Base-by-base conservation (phyloP, 2,888 invertebrate species). In the Lithodes maja region DNA sequence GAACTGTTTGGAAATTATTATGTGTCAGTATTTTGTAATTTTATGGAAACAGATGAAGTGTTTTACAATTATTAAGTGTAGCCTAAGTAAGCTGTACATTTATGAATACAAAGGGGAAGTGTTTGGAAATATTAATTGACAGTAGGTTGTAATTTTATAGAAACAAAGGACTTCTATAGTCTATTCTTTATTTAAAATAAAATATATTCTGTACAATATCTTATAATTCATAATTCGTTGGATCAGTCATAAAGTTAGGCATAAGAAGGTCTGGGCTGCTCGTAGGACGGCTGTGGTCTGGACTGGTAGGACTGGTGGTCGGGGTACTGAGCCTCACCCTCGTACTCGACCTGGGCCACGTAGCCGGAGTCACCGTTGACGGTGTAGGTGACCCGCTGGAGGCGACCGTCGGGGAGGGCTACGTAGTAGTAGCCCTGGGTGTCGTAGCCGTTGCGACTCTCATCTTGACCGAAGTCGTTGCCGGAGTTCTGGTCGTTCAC, bases 301-400 rank as follows among this genome's bases (percentile, higher is more conserved):
- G 86, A 71, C 83, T 55, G 52, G 52, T 83, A 68, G 53, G 77
- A 68, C 68, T 82, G 81, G 1, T 82, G n/a, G 33, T 33, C 33
- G 3, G 90, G 91, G 74, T 91, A 91, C 77, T 89, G 89, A 5
- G 92, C 89, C 69, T 92, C 92, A 7, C 92, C 92, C 55, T 92
- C 87, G 81, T 91, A 92, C 52, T 53, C 85, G 3, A 92, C 92
- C 61, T 92, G 87, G 52, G 92, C 92, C 55, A 89, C 68, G 88
- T 78, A 92, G 33, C 92, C 92, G 68, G 87, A 84, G 85, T 87
- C 82, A 80, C 84, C 85, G 82, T 88, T 85, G 52, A 87, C 90
- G 82, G 17, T 54, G 68, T 90, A 90, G 49, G 55, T 85, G 2
- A 90, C 90, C 68, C 53, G 74, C 74, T 89, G 89, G 49, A 85